Evolutionary conservation across 2,888 invertebrate genomes (phyloP).

Genomic region (Metacarcinus magister): DNA sequence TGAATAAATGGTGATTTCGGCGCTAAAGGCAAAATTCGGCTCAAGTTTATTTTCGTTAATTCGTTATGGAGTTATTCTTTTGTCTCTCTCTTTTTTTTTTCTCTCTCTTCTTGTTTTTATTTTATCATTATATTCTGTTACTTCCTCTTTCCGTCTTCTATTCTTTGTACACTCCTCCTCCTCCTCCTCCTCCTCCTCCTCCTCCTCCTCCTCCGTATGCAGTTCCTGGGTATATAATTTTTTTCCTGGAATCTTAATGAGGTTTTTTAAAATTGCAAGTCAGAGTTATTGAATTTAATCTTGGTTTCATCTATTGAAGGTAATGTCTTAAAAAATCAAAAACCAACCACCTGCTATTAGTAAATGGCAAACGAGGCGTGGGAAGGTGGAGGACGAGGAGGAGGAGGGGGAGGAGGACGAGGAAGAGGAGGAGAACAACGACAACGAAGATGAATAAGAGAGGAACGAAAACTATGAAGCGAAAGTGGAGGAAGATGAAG

Average conservation of each 20-base stretch:
- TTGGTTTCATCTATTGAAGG: not conserved
- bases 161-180: not conserved
- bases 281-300: constrained; percentile 26
- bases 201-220: not conserved
- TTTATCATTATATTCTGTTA: not conserved
- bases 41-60: not conserved
- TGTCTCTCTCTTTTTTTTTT: not conserved
- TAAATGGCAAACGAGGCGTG: not conserved
- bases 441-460: not conserved
- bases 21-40: not conserved
- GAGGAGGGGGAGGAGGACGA: not conserved
- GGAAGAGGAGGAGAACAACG: not conserved
- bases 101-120: not conserved
- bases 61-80: not conserved
- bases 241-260: not conserved
- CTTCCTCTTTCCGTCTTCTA: not conserved
- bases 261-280: not conserved
- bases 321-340: not conserved
- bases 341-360: not conserved
- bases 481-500: not conserved
- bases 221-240: not conserved
- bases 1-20: not conserved
- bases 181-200: not conserved
- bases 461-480: not conserved
- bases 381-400: not conserved